Percentiles rank a stretch among this genome's conserved stretches.
These are phyloP conservation scores for Parochlus steinenii DNA, from an alignment of 2,888 invertebrate species.

Conservation along the genomic window DNA sequence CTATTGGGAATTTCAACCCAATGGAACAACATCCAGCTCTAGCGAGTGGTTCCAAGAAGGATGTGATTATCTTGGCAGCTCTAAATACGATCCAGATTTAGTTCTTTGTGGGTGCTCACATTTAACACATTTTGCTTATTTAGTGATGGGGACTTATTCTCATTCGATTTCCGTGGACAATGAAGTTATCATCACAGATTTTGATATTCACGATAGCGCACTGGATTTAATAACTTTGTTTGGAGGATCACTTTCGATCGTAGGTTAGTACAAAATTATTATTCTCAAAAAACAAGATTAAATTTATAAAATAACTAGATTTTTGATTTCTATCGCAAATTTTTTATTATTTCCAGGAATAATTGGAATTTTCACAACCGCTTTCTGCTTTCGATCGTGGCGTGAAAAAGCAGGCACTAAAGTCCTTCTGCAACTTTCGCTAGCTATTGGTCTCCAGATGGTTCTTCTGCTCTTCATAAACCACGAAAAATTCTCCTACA, in stretches of 20 bases:
- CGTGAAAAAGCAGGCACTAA: slow-evolving; percentile 45
- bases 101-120: slow-evolving; percentile 36
- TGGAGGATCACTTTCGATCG: slow-evolving; percentile 40
- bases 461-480: slow-evolving; percentile 26
- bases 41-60: slow-evolving; percentile 41
- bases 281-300: too few species aligned
- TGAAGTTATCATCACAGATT: slow-evolving; percentile 21
- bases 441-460: slow-evolving; percentile 42
- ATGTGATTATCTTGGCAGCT: slow-evolving; percentile 27
- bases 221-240: slow-evolving; percentile 40
- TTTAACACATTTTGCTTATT: slow-evolving; percentile 42
- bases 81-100: slow-evolving; percentile 24
- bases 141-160: slow-evolving; percentile 25
- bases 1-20: slow-evolving; percentile 38
- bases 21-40: slow-evolving; percentile 14
- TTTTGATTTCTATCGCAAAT: too few species aligned
- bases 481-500: slow-evolving; percentile 21
- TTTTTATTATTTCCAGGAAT: slow-evolving; percentile 37
- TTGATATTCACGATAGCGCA: slow-evolving; percentile 26
- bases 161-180: slow-evolving; percentile 19
- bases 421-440: slow-evolving; percentile 44
- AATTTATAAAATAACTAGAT: too few species aligned
- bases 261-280: too few species aligned
- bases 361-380: slow-evolving; percentile 39
- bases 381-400: slow-evolving; percentile 39